These are phyloP conservation scores for Esox niger DNA, from an alignment of 2,113 vertebrate species.

Conservation along the genomic window DNA sequence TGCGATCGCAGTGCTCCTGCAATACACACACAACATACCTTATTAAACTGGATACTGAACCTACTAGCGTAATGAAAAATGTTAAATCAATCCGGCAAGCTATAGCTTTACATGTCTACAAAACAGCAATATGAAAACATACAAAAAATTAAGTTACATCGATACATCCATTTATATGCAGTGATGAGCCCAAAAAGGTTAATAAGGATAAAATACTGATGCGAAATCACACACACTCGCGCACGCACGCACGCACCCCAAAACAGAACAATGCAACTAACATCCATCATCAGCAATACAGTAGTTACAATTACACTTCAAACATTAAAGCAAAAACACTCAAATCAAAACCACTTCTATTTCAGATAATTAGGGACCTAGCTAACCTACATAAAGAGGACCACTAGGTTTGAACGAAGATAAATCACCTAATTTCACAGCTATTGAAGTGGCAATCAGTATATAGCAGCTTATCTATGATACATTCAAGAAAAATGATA, in stretches of 20 bases:
- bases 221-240: no score
- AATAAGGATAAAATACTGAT: conserved; percentile 99
- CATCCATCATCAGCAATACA: conserved; percentile 98
- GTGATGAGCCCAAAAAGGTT: conserved; percentile 90
- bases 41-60: conserved; percentile 66
- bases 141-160: conserved; percentile 94
- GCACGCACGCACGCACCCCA: conserved; percentile 81
- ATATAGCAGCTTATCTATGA: conserved; percentile 99
- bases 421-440: conserved; percentile 99
- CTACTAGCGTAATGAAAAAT: conserved; percentile 74
- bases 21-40: conserved; percentile 61
- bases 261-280: conserved; percentile 88
- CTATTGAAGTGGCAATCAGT: conserved; percentile 99
- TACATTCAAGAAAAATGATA: conserved; percentile 99
- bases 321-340: conserved; percentile 88
- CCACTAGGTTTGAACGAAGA: conserved; percentile 92
- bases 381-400: conserved; percentile 96
- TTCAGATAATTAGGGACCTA: conserved; percentile 94
- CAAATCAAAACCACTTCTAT: conserved; percentile 92
- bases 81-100: conserved; percentile 96
- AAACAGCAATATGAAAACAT: conserved; percentile 92
- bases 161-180: conserved; percentile 96
- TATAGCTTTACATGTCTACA: conserved; percentile 90
- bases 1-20: conserved; percentile 80
- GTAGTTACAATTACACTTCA: conserved; percentile 98